phyloP scores from a whole-genome alignment of 30 jellyfish, hydroid and myxozoan genomes.

The Haliclystus octoradiatus region DNA sequence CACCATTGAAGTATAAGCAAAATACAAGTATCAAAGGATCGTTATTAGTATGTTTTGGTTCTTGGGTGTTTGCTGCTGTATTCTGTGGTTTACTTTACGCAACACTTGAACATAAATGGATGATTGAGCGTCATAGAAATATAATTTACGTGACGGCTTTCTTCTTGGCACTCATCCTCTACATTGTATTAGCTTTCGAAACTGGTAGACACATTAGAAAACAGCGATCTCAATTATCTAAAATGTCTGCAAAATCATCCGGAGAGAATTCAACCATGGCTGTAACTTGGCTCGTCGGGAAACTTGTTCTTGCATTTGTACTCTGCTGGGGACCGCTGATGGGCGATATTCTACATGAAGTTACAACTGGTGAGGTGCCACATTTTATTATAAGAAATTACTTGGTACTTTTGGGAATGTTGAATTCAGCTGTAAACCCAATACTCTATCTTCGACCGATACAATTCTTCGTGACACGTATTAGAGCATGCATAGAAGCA shows the following conservation, averaged over 20 bases:
- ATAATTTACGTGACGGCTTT: slow-evolving; percentile 10
- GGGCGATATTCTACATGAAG: background rate
- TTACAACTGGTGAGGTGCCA: background rate
- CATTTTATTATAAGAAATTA: background rate
- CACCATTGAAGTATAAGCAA: slow-evolving; percentile 17
- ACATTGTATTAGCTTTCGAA: background rate
- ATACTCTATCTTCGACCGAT: slow-evolving; percentile 26
- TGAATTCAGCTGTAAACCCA: slow-evolving; percentile 42
- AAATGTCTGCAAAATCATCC: background rate
- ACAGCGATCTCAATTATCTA: background rate
- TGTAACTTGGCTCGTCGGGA: slow-evolving; percentile 22
- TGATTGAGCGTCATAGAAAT: slow-evolving; percentile 1
- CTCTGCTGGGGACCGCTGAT: slow-evolving; percentile 58
- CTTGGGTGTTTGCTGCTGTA: slow-evolving; percentile 20
- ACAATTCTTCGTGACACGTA: background rate
- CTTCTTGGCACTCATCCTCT: slow-evolving; percentile 11
- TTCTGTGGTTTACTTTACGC: slow-evolving; percentile 9
- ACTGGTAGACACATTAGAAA: background rate
- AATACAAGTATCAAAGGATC: slow-evolving; percentile 6
- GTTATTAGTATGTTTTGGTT: background rate
- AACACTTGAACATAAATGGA: background rate
- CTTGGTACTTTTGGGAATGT: slow-evolving; percentile 20
- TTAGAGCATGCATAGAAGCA: no score
- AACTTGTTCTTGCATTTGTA: slow-evolving; percentile 26
- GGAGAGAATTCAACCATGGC: background rate